Percentiles rank a stretch among this genome's conserved stretches.
Evolutionary conservation across 92 coral and sea anemone species (phyloP).

Genomic region (Zoanthus solanderi): DNA sequence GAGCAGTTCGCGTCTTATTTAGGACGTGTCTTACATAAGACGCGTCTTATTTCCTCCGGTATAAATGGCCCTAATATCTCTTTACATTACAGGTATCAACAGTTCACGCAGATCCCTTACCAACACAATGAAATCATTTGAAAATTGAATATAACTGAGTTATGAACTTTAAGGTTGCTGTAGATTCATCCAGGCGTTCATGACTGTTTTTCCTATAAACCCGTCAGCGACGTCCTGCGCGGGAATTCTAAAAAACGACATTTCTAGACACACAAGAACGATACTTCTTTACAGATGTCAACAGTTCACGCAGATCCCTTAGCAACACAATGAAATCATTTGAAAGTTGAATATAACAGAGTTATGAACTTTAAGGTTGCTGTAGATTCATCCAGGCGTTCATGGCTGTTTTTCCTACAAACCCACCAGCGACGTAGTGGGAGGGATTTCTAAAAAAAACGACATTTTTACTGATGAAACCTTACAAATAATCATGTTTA

Average conservation of each 20-base stretch:
- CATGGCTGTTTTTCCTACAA: background rate
- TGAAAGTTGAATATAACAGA: background rate
- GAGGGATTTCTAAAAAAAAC: background rate
- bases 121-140: background rate
- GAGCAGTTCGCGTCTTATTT: no score
- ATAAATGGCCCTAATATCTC: no score
- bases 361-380: background rate
- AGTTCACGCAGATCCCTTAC: background rate
- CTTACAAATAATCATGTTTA: no score
- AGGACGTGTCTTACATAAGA: no score
- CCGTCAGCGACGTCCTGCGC: background rate
- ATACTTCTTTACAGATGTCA: background rate
- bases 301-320: background rate
- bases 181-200: conserved; percentile 3
- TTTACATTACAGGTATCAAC: background rate
- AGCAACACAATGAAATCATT: background rate
- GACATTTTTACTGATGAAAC: background rate
- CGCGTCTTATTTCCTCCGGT: no score
- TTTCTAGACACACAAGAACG: background rate
- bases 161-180: background rate
- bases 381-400: conserved; percentile 2
- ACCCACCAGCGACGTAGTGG: background rate
- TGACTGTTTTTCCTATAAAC: background rate
- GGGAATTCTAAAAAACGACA: background rate
- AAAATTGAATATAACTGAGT: background rate